Conservation (phyloP, 2,888 invertebrate genomes). For the Hipparchia semele region DNA sequence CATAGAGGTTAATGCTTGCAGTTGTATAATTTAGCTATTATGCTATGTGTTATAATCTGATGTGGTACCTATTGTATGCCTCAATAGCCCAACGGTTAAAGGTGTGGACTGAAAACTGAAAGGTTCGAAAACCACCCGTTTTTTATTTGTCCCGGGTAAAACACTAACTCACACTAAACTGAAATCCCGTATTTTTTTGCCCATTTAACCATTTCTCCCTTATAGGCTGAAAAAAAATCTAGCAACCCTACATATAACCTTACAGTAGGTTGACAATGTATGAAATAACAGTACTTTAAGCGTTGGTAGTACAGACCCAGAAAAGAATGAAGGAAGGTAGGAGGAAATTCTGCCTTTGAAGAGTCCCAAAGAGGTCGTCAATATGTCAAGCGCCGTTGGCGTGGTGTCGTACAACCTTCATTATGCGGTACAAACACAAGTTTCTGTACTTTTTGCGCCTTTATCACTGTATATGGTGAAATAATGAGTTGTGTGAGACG, state of each 20-base stretch:
- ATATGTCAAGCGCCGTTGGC: slow-evolving; percentile 6
- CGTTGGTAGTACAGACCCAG: background rate
- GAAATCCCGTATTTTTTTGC: no score
- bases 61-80: no score
- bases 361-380: slow-evolving; percentile 7
- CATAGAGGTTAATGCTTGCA: background rate
- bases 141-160: no score
- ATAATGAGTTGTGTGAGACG: slow-evolving; percentile 46
- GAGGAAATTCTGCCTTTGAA: background rate
- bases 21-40: slow-evolving; percentile 1
- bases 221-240: no score
- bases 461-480: slow-evolving; percentile 42
- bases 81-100: no score
- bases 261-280: no score
- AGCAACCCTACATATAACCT: no score
- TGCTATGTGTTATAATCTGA: no score
- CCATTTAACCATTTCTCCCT: background rate
- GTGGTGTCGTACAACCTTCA: slow-evolving; percentile 6
- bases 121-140: no score
- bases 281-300: no score
- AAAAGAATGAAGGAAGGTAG: background rate
- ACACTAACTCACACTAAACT: no score
- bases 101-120: no score
- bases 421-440: slow-evolving; percentile 23
- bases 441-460: slow-evolving; percentile 35